Evolutionary conservation across 2,797 vertebrate species (phyloP).

Genomic region (Antrozous pallidus): DNA sequence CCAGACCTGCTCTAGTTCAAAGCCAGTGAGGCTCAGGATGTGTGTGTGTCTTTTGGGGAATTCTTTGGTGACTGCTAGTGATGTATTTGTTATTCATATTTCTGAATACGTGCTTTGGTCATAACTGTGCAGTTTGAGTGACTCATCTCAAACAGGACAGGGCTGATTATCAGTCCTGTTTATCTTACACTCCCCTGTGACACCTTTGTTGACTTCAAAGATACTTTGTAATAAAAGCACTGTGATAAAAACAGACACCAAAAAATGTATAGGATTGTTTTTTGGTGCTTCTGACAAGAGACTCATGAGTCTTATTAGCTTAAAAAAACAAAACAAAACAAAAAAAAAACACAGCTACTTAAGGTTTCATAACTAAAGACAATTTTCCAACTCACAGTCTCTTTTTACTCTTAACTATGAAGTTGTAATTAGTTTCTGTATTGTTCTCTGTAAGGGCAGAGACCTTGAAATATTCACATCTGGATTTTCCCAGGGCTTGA

Average conservation of each 20-base stretch:
- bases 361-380: slow-evolving; percentile 31
- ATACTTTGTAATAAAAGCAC: slow-evolving; percentile 45
- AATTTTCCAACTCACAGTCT: slow-evolving; percentile 6
- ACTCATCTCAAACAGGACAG: slow-evolving; percentile 43
- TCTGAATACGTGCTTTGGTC: slow-evolving; percentile 40
- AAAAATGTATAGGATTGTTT: not conserved
- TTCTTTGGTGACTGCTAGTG: not conserved
- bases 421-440: slow-evolving; percentile 26
- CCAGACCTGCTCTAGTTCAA: not conserved
- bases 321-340: too few species aligned
- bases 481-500: not conserved
- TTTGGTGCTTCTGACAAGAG: slow-evolving; percentile 44
- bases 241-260: slow-evolving; percentile 9
- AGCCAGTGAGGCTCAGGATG: not conserved
- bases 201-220: slow-evolving; percentile 49
- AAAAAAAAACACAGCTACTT: slow-evolving; percentile 35
- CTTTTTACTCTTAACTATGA: slow-evolving; percentile 14
- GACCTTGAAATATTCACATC: slow-evolving; percentile 23
- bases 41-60: not conserved
- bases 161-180: slow-evolving; percentile 37
- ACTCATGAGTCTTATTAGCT: not conserved
- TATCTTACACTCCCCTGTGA: slow-evolving; percentile 16
- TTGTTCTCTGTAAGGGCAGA: slow-evolving; percentile 36
- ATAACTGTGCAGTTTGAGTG: slow-evolving; percentile 24
- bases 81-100: not conserved